A percentile compares a stretch with the other conserved stretches of the same genome.
Conservation (phyloP, 2,888 invertebrate genomes). For the Xanthia togata region DNA sequence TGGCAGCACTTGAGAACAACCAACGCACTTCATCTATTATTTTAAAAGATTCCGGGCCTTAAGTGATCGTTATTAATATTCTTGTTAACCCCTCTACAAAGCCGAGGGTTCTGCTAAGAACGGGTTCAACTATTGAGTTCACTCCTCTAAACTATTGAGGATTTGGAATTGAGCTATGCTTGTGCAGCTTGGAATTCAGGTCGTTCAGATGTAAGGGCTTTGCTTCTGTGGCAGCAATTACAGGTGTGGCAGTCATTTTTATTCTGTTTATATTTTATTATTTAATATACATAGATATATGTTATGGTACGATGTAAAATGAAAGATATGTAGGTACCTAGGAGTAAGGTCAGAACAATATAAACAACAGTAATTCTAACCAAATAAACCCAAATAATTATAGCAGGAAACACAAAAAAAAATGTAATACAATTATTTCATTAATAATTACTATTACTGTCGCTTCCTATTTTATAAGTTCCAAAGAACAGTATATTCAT, state of each 20-base stretch:
- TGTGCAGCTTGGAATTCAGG: background rate
- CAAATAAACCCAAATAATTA: too few relatives aligned
- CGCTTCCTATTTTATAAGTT: too few relatives aligned
- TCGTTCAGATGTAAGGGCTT: background rate
- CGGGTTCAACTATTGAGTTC: conserved; percentile 9
- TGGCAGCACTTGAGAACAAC: conserved; percentile 29
- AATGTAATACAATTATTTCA: background rate
- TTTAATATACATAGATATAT: background rate
- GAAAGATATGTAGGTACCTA: background rate
- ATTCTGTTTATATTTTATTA: background rate
- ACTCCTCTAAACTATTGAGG: conserved; percentile 23
- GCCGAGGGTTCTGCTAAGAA: conserved; percentile 5
- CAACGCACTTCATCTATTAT: conserved; percentile 30
- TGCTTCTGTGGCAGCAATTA: background rate
- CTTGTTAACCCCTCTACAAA: conserved; percentile 5
- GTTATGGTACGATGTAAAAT: background rate
- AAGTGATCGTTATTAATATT: conserved; percentile 40
- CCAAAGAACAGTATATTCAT: too few relatives aligned
- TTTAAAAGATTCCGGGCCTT: conserved; percentile 20
- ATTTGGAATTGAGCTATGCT: conserved; percentile 12
- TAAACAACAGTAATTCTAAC: background rate
- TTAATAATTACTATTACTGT: too few relatives aligned
- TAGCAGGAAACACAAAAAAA: too few relatives aligned
- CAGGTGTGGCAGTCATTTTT: background rate
- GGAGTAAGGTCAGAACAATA: background rate